Conservation (phyloP, 2,888 invertebrate genomes). For the Agonopterix subpropinquella region DNA sequence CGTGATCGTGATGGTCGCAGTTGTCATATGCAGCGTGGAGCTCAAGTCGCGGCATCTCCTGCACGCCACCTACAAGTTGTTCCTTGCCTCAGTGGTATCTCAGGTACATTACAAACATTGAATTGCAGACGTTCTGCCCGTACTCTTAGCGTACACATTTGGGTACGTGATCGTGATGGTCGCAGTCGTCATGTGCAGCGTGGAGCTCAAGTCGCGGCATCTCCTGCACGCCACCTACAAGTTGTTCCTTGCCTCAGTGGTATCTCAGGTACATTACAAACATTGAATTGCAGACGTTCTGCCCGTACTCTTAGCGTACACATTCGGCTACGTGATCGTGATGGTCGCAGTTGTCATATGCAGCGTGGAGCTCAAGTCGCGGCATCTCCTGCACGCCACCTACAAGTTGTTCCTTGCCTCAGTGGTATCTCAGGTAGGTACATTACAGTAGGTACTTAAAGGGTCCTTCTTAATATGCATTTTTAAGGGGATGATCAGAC, state of each 20-base stretch:
- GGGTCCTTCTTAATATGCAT: too few relatives aligned
- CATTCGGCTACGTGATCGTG: constrained; percentile 82
- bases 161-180: constrained; percentile 83
- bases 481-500: too few relatives aligned
- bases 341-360: constrained; percentile 84
- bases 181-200: constrained; percentile 83
- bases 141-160: constrained; percentile 83
- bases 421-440: constrained; percentile 78
- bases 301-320: constrained; percentile 85
- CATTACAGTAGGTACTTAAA: too few relatives aligned
- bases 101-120: constrained; percentile 69
- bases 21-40: constrained; percentile 84
- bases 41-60: constrained; percentile 86
- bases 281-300: constrained; percentile 83
- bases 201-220: constrained; percentile 85
- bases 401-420: constrained; percentile 90
- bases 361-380: constrained; percentile 83
- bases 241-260: constrained; percentile 83
- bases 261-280: constrained; percentile 77
- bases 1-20: constrained; percentile 80
- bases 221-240: constrained; percentile 93
- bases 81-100: constrained; percentile 80
- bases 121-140: constrained; percentile 88
- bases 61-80: constrained; percentile 93
- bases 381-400: constrained; percentile 90